phyloP scores from a whole-genome alignment of 2,797 vertebrate genomes.

The Acanthornis magna region DNA sequence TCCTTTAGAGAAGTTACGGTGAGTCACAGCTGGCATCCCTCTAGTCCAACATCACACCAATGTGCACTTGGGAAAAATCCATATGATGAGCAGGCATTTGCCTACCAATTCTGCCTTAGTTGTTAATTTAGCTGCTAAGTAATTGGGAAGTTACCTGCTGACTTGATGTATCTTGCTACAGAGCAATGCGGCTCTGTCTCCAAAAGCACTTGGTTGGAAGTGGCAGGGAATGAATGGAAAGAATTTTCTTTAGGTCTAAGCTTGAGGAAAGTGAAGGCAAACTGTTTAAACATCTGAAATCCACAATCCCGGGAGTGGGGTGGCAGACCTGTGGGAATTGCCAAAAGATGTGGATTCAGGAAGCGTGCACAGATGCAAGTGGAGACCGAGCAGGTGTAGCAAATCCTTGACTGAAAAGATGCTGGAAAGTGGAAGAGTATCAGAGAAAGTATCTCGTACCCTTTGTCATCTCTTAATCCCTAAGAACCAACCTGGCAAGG shows the following conservation, averaged over 20 bases:
- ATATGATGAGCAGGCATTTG: background rate
- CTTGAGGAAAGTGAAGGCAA: background rate
- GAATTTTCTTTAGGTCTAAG: background rate
- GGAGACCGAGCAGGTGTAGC: background rate
- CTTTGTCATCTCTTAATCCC: background rate
- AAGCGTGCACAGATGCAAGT: background rate
- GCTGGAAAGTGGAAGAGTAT: background rate
- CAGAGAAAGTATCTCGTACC: background rate
- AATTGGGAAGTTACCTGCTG: background rate
- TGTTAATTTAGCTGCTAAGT: background rate
- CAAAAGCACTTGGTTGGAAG: background rate
- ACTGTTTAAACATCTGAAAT: background rate
- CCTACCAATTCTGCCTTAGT: background rate
- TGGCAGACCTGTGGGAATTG: background rate
- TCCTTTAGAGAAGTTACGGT: background rate
- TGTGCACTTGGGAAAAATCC: background rate
- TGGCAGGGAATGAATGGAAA: accelerated
- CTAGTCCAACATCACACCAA: background rate
- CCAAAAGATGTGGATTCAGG: background rate
- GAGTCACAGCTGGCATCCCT: background rate
- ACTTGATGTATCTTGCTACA: background rate
- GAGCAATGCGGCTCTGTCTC: background rate
- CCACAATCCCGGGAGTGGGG: background rate
- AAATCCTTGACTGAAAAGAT: background rate
- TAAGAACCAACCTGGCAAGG: background rate